phyloP scores from a whole-genome alignment of 2,888 invertebrate genomes.

The Cephus nigrinus region DNA sequence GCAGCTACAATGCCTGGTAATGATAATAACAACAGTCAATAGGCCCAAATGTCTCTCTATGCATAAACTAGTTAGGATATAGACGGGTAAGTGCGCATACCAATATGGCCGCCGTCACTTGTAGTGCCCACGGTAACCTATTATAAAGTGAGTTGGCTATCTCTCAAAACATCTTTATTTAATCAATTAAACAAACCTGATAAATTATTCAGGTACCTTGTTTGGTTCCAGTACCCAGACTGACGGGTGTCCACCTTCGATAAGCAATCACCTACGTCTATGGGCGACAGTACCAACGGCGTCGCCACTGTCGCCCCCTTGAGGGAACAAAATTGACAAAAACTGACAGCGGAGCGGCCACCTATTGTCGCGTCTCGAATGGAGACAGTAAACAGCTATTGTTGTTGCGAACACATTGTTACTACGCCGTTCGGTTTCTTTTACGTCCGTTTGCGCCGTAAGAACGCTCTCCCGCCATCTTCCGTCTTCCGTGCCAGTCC shows the following conservation, averaged over 20 bases:
- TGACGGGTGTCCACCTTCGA: conserved; percentile 1
- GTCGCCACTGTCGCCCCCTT: conserved; percentile 26
- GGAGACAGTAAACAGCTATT: conserved; percentile 64
- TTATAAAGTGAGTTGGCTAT: neutral
- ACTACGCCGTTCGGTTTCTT: conserved; percentile 24
- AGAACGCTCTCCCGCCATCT: too few relatives aligned
- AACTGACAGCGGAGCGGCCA: conserved; percentile 59
- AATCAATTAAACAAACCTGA: conserved; percentile 59
- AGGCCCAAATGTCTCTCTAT: too few relatives aligned
- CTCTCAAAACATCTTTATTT: conserved; percentile 26
- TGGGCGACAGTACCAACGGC: neutral
- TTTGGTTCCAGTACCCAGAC: conserved; percentile 13
- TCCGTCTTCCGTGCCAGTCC: too few relatives aligned
- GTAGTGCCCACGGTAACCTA: too few relatives aligned
- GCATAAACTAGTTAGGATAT: too few relatives aligned
- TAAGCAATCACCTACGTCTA: neutral
- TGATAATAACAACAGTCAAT: too few relatives aligned
- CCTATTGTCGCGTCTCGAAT: conserved; percentile 54
- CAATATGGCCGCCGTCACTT: too few relatives aligned
- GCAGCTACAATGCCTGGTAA: too few relatives aligned
- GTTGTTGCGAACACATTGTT: conserved; percentile 38
- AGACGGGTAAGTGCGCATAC: too few relatives aligned
- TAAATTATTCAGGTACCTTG: conserved; percentile 52
- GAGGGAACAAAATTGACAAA: conserved; percentile 55
- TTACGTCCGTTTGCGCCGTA: neutral